phyloP scores from a whole-genome alignment of 1,140 invertebrate genomes.

The Drosophila mojavensis region DNA sequence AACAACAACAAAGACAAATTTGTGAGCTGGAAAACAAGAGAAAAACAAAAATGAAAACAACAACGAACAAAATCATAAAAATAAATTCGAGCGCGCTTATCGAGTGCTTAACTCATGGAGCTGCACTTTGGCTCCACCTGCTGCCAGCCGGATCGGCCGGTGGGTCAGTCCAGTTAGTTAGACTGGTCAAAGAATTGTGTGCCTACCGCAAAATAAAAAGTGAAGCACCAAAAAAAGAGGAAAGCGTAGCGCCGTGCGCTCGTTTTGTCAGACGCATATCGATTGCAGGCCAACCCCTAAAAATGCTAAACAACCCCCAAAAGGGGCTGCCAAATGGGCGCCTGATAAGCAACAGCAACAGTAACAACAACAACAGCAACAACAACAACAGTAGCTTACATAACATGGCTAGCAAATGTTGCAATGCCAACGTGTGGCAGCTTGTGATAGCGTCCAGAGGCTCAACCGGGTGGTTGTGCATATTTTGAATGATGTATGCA shows the following conservation, averaged over 20 bases:
- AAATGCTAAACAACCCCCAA: constrained; percentile 71
- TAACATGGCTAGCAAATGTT: constrained; percentile 69
- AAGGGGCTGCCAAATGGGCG: constrained; percentile 34
- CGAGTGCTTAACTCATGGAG: constrained; percentile 64
- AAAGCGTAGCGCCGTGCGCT: neutral
- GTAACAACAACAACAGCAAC: constrained; percentile 14
- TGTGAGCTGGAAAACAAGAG: too few relatives aligned
- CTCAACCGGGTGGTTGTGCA: constrained; percentile 56
- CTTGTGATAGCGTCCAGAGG: constrained; percentile 69
- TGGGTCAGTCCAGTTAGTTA: neutral
- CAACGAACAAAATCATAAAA: constrained; percentile 43
- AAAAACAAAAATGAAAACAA: neutral
- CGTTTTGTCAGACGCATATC: constrained; percentile 45
- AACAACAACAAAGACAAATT: constrained; percentile 47
- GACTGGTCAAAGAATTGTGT: constrained; percentile 60
- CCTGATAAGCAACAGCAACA: constrained; percentile 68
- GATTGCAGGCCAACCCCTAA: constrained; percentile 64
- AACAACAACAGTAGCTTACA: constrained; percentile 8
- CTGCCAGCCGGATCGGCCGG: constrained; percentile 3
- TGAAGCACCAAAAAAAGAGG: neutral
- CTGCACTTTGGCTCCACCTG: constrained; percentile 19
- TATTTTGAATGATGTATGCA: constrained; percentile 77
- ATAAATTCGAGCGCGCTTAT: constrained; percentile 58
- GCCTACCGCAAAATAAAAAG: constrained; percentile 62
- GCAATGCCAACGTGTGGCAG: constrained; percentile 80